Conservation (phyloP, 2,888 invertebrate genomes). For the Autographa gamma region DNA sequence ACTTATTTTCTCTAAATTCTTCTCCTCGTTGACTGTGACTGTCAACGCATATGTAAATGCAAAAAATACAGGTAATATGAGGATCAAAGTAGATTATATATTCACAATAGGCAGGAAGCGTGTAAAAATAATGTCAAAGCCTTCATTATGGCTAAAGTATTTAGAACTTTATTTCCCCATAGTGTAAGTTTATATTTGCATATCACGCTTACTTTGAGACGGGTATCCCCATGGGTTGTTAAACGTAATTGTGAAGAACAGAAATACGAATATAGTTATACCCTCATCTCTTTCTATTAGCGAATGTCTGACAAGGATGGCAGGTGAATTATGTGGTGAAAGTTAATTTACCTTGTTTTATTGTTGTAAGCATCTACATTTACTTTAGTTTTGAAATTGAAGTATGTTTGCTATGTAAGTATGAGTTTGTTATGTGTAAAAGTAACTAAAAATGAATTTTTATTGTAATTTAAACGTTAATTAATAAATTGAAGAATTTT, state of each 20-base stretch:
- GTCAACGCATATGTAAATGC: not conserved
- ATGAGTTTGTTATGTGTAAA: too few relatives aligned
- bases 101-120: not conserved
- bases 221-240: conserved; percentile 11
- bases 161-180: conserved; percentile 33
- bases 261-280: conserved; percentile 4
- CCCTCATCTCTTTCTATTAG: conserved; percentile 8
- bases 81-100: not conserved
- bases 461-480: too few relatives aligned
- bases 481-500: too few relatives aligned
- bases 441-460: too few relatives aligned
- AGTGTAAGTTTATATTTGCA: conserved; percentile 32
- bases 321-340: conserved; percentile 38
- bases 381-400: too few relatives aligned
- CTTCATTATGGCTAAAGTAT: conserved; percentile 28
- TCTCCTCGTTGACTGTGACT: too few relatives aligned
- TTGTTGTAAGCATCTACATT: too few relatives aligned
- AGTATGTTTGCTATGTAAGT: too few relatives aligned
- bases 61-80: not conserved
- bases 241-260: conserved; percentile 2
- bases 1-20: too few relatives aligned
- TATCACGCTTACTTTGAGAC: conserved; percentile 17
- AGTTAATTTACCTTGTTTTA: not conserved
- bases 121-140: not conserved
- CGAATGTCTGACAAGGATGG: conserved; percentile 23